Evolutionary conservation across 2,797 vertebrate species (phyloP), one percentile per base, ranked within the genome.

Genomic region (Agapornis canus): DNA sequence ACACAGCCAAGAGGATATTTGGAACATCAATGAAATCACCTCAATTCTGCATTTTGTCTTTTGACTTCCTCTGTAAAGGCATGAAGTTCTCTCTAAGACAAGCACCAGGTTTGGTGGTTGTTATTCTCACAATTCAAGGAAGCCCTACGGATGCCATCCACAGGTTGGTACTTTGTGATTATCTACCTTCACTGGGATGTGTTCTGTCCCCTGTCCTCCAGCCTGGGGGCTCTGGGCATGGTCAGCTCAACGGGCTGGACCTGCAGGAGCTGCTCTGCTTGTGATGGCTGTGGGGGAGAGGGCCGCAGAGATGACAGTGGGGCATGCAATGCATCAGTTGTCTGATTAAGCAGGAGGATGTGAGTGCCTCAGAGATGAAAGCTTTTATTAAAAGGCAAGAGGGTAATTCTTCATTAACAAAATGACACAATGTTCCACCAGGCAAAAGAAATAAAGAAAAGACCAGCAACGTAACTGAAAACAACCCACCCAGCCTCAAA

Each of bases 321-420:
- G 54, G 37, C 1, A 0, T 14, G 39, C 47, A 51, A 11, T 37
- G 2, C 26, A 21, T 54, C 56, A 42, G 42, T n/a, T 45, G 15
- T 69, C 66, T 77, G 82, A 40, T 83, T 72, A 51, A 93, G 20
- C 56, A 14, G 51, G 25, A 86, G 42, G 26, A 42, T 63, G 43
- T 11, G 66, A 90, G 64, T 56, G 63, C 77, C 52, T 51, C 68
- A 49, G 78, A 87, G 87, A 84, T 31, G 39, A 42, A 70, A 78
- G 63, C 26, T 87, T 89, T 82, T 77, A 45, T 75, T 86, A 85
- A 31, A 88, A 75, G 70, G 31, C 47, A 39, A 80, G 57, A 11
- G 49, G 47, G 39, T 52, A 85, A 88, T 82, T 86, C 70, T 87
- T 91, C 70, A 32, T 70, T 82, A 93, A 71, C 32, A 81, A 79